A percentile compares a stretch with the other conserved stretches of the same genome.
phyloP scores from a whole-genome alignment of 2,888 invertebrate genomes.

The Drosophila birchii region DNA sequence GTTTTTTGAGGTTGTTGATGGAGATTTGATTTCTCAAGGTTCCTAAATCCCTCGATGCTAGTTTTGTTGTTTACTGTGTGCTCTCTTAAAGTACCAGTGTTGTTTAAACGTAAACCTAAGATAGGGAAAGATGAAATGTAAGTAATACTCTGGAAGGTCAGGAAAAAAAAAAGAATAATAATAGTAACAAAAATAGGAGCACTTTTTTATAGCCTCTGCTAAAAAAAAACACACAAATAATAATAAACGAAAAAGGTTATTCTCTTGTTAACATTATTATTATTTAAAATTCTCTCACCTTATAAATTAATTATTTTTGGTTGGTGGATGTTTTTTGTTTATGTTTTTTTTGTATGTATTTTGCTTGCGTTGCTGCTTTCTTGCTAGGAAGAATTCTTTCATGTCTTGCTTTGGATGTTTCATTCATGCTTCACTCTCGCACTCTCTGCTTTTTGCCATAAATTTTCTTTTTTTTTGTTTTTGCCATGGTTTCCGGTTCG shows the following conservation, averaged over 20 bases:
- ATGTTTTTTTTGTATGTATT: constrained; percentile 13
- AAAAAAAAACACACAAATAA: background rate
- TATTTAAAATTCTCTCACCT: constrained; percentile 61
- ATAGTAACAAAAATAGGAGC: too few relatives aligned
- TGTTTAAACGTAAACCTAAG: constrained; percentile 63
- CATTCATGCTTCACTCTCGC: constrained; percentile 3
- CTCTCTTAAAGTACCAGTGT: constrained; percentile 47
- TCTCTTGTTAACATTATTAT: background rate
- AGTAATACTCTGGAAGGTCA: too few relatives aligned
- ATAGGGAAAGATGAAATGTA: background rate
- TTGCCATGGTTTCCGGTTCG: background rate
- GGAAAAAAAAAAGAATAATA: too few relatives aligned
- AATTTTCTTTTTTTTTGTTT: too few relatives aligned
- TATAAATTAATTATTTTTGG: constrained; percentile 78
- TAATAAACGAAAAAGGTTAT: background rate
- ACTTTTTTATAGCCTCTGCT: background rate
- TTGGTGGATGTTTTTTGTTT: constrained; percentile 53
- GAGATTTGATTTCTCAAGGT: constrained; percentile 1
- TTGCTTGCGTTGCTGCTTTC: constrained; percentile 10
- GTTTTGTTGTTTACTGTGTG: constrained; percentile 36
- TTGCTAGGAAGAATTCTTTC: background rate
- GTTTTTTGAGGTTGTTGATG: constrained; percentile 14
- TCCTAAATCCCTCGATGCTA: constrained; percentile 6
- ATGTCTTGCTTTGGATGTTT: constrained; percentile 57
- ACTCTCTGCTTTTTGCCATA: background rate